Base-by-base conservation (phyloP, 2,888 invertebrate genomes). In the Caenorhabditis sp. region DNA sequence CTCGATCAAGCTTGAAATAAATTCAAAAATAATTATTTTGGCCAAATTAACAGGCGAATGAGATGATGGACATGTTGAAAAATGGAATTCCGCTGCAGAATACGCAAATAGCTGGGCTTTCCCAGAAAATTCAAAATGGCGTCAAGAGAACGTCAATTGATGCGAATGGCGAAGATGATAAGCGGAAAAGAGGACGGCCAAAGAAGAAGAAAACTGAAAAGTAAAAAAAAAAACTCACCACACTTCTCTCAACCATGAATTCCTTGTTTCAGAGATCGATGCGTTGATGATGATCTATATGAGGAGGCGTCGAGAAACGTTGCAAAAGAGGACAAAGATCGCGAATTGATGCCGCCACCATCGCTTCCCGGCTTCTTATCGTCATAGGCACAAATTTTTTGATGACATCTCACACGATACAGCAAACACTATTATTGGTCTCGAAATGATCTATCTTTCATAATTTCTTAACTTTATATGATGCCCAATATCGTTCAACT, bases 261-360 rank as follows among this genome's bases (percentile, higher is more conserved):
- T n/a, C n/a, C n/a, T 17, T 12, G 23, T 60, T 64, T 27, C 53
- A 73, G 69, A 31, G 31, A 31, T 10, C 4, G 31, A 54, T 70
- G 79, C 24, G 36, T 81, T 10, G 79, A 81, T 60, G 81, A 81
- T 31, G 79, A 66, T 19, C 64, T 79, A 4, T 76, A 61, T 26
- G 76, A 69, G 51, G 76, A 78, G 49, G 79, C 76, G 0, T 68
- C 77, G 17, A 60, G 54, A 31, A 67, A 68, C 26, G 65, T 80
- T 21, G 78, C 70, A 21, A 77, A 76, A 58, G 79, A 77, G 62
- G 79, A 79, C 62, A 76, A 77, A 50, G 83, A 83, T 64, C 77
- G 81, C 14, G 77, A 78, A 36, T 51, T 83, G 66, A 83, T 83
- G 83, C 83, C 83, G 1, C 83, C 83, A n/a, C 83, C 83, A 12